Conservation (phyloP, 1,140 invertebrate species). For the Calliphora vicina region DNA sequence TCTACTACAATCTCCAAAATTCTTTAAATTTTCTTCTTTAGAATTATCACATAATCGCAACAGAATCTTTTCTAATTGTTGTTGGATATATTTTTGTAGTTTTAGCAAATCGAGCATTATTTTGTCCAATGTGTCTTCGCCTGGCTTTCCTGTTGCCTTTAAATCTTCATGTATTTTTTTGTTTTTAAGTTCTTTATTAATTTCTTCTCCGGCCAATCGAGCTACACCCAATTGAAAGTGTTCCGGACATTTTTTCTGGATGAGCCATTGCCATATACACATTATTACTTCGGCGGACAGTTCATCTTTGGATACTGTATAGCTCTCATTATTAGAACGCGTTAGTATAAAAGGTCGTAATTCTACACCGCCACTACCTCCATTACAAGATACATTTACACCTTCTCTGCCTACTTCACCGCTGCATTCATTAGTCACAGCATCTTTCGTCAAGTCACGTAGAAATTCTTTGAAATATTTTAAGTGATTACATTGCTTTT, state of each 20-base stretch:
- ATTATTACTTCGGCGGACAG: constrained; percentile 48
- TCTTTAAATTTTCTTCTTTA: constrained; percentile 45
- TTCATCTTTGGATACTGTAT: constrained; percentile 50
- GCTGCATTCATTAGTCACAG: constrained; percentile 18
- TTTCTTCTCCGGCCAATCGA: constrained; percentile 40
- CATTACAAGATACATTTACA: not conserved
- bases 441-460: constrained; percentile 30
- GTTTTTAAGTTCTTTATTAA: constrained; percentile 46
- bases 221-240: constrained; percentile 49
- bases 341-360: constrained; percentile 47
- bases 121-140: constrained; percentile 24
- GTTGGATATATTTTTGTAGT: constrained; percentile 52
- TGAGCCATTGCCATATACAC: constrained; percentile 50
- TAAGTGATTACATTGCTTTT: constrained; percentile 48
- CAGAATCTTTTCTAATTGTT: constrained; percentile 49
- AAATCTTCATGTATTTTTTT: constrained; percentile 53
- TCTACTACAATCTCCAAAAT: constrained; percentile 44
- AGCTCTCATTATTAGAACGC: constrained; percentile 54
- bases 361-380: constrained; percentile 2
- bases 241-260: constrained; percentile 44
- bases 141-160: constrained; percentile 8
- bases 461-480: constrained; percentile 49
- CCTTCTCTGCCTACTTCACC: constrained; percentile 19
- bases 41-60: constrained; percentile 53
- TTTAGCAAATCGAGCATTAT: constrained; percentile 54